Base-by-base conservation (phyloP, 2,888 invertebrate species). In the Marasmarcha lunaedactyla region DNA sequence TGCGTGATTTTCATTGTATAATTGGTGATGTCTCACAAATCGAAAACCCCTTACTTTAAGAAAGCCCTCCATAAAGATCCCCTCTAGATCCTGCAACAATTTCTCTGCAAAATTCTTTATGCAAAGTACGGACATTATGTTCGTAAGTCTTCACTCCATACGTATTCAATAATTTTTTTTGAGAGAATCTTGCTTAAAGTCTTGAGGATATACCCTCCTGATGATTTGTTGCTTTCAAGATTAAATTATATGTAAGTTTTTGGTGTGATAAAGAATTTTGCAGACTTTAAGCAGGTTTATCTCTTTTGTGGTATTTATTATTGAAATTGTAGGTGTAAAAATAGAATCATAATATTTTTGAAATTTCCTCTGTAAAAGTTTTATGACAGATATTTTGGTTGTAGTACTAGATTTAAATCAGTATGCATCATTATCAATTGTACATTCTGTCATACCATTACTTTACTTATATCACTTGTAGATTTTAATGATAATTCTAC, bases 81-180 rank as follows among this genome's bases (percentile, higher is more conserved):
- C 54, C 59, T 56, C 51, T 55, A 30, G 30, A 3, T n/a, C 30
- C 30, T 30, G 30, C 55, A 57, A 51, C 55, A 46, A 46, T 5
- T 62, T 63, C 61, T 61, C 79, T 83, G 81, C 83, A 81, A 79
- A 84, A 83, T 81, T 79, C 81, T 81, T 79, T 83, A 73, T 54
- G 49, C 52, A 26, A 43, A 55, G 55, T 51, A 51, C 58, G 59
- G 59, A 65, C 63, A 63, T 62, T 54, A 48, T 40, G 30, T 56
- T 68, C 52, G 83, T 83, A 71, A 83, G 79, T 81, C 66, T 67
- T 62, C 59, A n/a, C n/a, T n/a, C n/a, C 46, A 25, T 49, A 27
- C 37, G 42, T 50, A 41, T 49, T 47, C 37, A 37, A 49, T 47
- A 49, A 49, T 20, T 39, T 43, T 41, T 52, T 9, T 34, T 4